Conservation (phyloP, 2,888 invertebrate genomes). For the Amblyjoppa fuscipennis region DNA sequence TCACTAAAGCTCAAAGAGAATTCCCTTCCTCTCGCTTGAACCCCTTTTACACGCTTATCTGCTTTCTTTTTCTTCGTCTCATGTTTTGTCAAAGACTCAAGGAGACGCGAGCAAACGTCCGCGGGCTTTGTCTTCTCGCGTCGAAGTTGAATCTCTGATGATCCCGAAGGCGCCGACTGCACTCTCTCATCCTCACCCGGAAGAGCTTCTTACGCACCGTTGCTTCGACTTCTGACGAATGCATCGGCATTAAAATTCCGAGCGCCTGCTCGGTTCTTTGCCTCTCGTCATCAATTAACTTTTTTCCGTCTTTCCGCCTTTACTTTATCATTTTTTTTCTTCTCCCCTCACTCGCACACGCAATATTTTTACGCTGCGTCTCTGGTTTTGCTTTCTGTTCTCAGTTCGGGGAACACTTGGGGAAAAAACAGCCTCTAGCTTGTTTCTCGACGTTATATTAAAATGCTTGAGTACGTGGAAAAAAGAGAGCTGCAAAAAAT, state of each 20-base stretch:
- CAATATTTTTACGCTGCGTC: constrained; percentile 6
- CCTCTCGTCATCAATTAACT: constrained; percentile 2
- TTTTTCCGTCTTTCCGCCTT: neutral
- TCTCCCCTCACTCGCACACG: constrained; percentile 15
- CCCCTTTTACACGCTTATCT: neutral
- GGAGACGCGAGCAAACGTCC: constrained; percentile 1
- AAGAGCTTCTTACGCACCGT: constrained; percentile 20
- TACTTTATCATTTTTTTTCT: constrained; percentile 24
- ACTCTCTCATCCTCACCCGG: constrained; percentile 1
- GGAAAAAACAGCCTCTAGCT: constrained; percentile 30
- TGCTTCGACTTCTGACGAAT: constrained; percentile 46
- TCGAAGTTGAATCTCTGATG: constrained; percentile 39
- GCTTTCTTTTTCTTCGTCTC: neutral
- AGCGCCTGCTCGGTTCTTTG: constrained; percentile 11
- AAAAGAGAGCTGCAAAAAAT: neutral
- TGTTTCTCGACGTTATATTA: constrained; percentile 59
- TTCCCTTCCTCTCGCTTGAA: constrained; percentile 6
- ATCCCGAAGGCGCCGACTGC: constrained; percentile 16
- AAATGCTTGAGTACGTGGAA: constrained; percentile 50
- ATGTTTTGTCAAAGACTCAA: neutral
- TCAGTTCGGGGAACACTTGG: constrained; percentile 24
- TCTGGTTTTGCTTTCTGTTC: constrained; percentile 13
- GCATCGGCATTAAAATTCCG: constrained; percentile 49
- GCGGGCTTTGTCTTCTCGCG: constrained; percentile 12
- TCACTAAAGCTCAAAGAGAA: constrained; percentile 21